Evolutionary conservation across 1,140 invertebrate species (phyloP).

Genomic region (Cylas formicarius): DNA sequence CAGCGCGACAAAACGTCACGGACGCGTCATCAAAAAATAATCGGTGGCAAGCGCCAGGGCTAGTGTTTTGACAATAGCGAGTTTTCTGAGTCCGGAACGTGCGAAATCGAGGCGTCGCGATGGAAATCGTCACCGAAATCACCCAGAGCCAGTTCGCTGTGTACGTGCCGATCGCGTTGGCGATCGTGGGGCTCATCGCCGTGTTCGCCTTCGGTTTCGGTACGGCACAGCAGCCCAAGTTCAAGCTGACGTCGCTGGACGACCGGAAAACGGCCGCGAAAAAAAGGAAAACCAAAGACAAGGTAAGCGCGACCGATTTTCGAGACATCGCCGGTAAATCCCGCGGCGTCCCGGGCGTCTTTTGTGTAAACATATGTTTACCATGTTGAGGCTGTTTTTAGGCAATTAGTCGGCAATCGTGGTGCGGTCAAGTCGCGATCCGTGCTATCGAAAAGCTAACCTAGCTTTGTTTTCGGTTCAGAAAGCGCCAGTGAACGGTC

Average conservation of each 20-base stretch:
- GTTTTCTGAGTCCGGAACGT: conserved; percentile 20
- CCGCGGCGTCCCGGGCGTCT: no score
- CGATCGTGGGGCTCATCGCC: conserved; percentile 56
- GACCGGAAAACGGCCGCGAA: conserved; percentile 58
- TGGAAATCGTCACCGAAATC: conserved; percentile 51
- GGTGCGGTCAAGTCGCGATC: no score
- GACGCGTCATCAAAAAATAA: conserved; percentile 50
- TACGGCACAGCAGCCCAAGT: conserved; percentile 63
- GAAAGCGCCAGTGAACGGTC: conserved; percentile 45
- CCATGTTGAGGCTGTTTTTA: background rate
- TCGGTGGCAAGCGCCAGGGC: conserved; percentile 46
- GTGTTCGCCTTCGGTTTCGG: conserved; percentile 68
- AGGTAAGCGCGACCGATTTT: no score
- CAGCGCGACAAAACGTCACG: no score
- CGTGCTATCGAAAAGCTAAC: no score
- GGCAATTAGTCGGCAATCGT: background rate
- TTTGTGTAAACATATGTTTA: background rate
- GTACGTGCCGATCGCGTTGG: conserved; percentile 52
- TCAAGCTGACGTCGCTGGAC: conserved; percentile 57
- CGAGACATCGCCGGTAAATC: no score
- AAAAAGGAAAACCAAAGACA: conserved; percentile 63
- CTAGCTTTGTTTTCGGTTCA: no score
- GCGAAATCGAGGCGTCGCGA: no score
- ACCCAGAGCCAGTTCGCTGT: conserved; percentile 47
- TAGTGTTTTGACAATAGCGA: conserved; percentile 20